Base-by-base conservation (phyloP, 2,888 invertebrate species). In the Drosophila dives region DNA sequence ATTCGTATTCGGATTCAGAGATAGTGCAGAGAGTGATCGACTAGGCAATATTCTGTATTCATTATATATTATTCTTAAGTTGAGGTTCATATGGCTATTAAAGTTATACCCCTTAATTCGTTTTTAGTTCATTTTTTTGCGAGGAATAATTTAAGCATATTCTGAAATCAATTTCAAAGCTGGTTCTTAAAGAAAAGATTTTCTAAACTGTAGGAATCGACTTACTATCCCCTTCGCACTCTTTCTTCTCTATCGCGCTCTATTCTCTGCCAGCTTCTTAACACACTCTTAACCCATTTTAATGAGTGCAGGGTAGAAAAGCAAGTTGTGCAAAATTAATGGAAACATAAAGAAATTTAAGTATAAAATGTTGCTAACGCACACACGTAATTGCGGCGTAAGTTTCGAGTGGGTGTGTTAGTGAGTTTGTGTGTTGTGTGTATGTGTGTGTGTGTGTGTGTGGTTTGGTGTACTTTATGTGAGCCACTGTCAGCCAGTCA, bases 341-440 rank as follows among this genome's bases (percentile, higher is more conserved):
- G 84, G 67, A 71, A 74, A 72, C 75, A 71, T 73, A 71, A 77
- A 85, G 77, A 75, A 81, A 83, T 87, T 83, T 80, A 78, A 78
- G 81, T 81, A 77, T 58, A 73, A 77, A 75, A 75, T 76, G 83
- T 71, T 77, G 54, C 53, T 60, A 40, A 34, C 53, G 29, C 45
- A 51, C 60, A 61, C 51, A 26, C 56, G 65, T 75, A 82, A 87
- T 87, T 87, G 80, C 64, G 71, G 74, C 64, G 58, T 58, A 80
- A 76, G 73, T 83, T 83, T 69, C 12, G 29, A 55, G 51, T 45
- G 32, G 17, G 64, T 33, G 48, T 42, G 33, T 29, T 33, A 20
- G 58, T 36, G 42, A 3, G 40, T 33, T 60, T 26, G 40, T 33
- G 29, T 38, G 45, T 17, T n/a, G 40, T 26, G 71, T 32, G 49